Evolutionary conservation across 2,797 vertebrate genomes (phyloP).

Genomic region (Peromyscus attwateri): DNA sequence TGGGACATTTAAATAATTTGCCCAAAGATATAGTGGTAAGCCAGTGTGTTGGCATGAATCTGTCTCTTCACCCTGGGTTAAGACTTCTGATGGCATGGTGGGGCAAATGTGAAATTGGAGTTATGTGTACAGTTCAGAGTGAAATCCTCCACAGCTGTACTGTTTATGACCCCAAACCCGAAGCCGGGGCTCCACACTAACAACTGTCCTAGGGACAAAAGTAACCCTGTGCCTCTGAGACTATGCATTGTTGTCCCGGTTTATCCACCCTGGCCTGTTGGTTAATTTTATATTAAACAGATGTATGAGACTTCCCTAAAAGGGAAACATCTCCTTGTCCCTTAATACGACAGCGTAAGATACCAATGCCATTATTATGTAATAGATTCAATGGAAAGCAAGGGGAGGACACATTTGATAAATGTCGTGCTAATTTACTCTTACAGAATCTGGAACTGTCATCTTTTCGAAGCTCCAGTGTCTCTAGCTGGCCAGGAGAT

Average conservation of each 20-base stretch:
- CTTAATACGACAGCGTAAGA: background rate
- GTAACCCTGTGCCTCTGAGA: background rate
- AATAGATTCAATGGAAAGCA: background rate
- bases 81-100: background rate
- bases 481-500: background rate
- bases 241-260: background rate
- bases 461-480: background rate
- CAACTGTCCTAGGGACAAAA: background rate
- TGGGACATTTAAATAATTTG: background rate
- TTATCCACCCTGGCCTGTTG: background rate
- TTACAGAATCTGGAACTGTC: background rate
- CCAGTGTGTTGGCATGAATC: background rate
- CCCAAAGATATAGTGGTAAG: background rate
- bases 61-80: background rate
- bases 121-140: background rate
- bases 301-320: background rate
- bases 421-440: constrained; percentile 28
- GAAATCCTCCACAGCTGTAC: background rate
- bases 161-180: background rate
- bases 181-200: background rate
- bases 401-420: background rate
- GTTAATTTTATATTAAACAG: background rate
- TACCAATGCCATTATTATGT: background rate
- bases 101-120: background rate
- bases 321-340: background rate